Evolutionary conservation across 92 coral and sea anemone species (phyloP).

Genomic region (Siderastrea radians): DNA sequence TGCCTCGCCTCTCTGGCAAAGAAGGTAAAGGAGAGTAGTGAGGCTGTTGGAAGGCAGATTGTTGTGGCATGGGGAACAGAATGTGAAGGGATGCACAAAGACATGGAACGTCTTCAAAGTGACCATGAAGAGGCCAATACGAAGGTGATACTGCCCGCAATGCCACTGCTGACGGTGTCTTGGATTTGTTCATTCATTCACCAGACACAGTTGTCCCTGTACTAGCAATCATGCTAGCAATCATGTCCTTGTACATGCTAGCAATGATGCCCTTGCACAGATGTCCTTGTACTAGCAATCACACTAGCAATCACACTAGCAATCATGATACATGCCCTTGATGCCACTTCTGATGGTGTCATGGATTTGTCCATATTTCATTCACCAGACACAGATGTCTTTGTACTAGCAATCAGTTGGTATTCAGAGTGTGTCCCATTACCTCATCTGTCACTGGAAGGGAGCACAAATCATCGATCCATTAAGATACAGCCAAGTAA

Average conservation of each 20-base stretch:
- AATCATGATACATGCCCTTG: slow-evolving; percentile 64
- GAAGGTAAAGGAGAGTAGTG: slow-evolving; percentile 40
- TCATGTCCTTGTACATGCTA: no score
- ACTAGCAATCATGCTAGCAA: no score
- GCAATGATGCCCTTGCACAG: no score
- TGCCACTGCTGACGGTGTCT: no score
- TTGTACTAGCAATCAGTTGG: slow-evolving; percentile 35
- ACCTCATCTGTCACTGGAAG: slow-evolving; percentile 32
- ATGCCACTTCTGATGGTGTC: slow-evolving; percentile 46
- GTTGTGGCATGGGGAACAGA: slow-evolving; percentile 58
- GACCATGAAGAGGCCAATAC: slow-evolving; percentile 52
- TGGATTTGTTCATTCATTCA: no score
- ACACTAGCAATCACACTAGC: no score
- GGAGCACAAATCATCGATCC: slow-evolving; percentile 20
- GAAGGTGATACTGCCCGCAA: slow-evolving; percentile 47
- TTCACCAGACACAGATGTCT: slow-evolving; percentile 51
- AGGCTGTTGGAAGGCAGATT: slow-evolving; percentile 16
- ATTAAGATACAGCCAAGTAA: slow-evolving; percentile 24
- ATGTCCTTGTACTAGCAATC: no score
- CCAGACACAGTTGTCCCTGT: no score
- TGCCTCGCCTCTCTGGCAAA: slow-evolving; percentile 30
- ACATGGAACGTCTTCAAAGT: slow-evolving; percentile 36
- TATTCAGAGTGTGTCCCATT: slow-evolving; percentile 14
- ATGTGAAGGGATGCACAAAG: slow-evolving; percentile 47
- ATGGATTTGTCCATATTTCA: slow-evolving; percentile 1